A percentile compares a stretch with the other conserved stretches of the same genome.
These are phyloP conservation scores for Uria lomvia DNA, from an alignment of 2,113 vertebrate species.

Conservation along the genomic window DNA sequence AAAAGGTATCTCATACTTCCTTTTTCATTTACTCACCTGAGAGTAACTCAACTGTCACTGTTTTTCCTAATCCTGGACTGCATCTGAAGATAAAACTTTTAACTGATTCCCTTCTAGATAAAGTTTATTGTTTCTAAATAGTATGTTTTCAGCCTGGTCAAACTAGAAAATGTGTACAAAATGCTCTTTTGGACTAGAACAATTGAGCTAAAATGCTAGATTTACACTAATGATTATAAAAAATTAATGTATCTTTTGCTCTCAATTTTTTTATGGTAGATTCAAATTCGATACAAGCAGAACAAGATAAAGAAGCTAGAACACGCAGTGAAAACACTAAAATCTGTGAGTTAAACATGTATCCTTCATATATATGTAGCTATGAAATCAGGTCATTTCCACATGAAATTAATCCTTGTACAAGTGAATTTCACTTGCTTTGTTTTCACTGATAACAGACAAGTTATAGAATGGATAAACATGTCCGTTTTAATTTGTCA, in stretches of 20 bases:
- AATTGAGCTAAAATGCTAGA: not conserved
- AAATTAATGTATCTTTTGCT: not conserved
- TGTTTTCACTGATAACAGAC: not conserved
- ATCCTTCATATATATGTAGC: constrained; percentile 1
- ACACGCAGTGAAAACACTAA: constrained; percentile 55
- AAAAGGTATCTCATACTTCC: not conserved
- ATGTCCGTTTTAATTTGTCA: not conserved
- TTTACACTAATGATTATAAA: not conserved
- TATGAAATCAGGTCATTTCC: not conserved
- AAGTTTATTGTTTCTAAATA: not conserved
- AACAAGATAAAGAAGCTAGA: constrained; percentile 69
- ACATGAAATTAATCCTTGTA: not conserved
- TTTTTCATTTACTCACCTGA: not conserved
- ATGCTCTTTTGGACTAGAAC: not conserved
- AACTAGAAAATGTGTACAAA: not conserved
- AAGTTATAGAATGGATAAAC: not conserved
- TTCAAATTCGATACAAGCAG: constrained; percentile 64
- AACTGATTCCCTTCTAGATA: not conserved
- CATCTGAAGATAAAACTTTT: not conserved
- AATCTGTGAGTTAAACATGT: constrained; percentile 66
- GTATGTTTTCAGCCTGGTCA: not conserved
- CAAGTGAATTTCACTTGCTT: not conserved
- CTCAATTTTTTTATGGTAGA: constrained; percentile 45
- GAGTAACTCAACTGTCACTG: not conserved
- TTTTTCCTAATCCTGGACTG: not conserved